Percentiles rank a stretch among this genome's conserved stretches.
Evolutionary conservation across 2,797 vertebrate species (phyloP).

Genomic region (Trematomus bernacchii): DNA sequence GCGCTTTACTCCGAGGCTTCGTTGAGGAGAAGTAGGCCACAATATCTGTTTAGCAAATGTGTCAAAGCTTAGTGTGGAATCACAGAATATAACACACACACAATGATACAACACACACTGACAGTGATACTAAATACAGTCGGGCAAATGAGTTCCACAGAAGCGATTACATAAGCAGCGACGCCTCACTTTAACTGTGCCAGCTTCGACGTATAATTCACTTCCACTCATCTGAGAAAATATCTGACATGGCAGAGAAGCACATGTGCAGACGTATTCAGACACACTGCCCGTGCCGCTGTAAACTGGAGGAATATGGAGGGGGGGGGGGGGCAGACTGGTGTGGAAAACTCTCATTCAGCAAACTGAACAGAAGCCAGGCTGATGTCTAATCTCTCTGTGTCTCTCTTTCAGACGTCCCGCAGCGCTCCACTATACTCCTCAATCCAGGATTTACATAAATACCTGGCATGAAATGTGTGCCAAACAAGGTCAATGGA

Average conservation of each 20-base stretch:
- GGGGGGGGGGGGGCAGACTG: constrained; percentile 24
- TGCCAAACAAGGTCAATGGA: constrained; percentile 41
- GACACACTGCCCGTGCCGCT: constrained; percentile 57
- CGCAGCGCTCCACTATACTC: constrained; percentile 36
- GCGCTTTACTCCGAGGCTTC: constrained; percentile 25
- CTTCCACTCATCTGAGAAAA: constrained; percentile 70
- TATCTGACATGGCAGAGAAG: constrained; percentile 68
- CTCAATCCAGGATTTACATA: constrained; percentile 67
- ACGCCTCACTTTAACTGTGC: constrained; percentile 70
- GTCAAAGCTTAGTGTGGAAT: constrained; percentile 45
- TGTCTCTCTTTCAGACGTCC: constrained; percentile 52
- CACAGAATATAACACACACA: constrained; percentile 34
- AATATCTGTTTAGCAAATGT: constrained; percentile 40
- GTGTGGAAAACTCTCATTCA: constrained; percentile 79
- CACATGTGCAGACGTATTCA: constrained; percentile 66
- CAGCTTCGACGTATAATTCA: constrained; percentile 82
- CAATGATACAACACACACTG: constrained; percentile 42
- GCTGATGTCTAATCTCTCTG: constrained; percentile 70
- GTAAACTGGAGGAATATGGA: constrained; percentile 63
- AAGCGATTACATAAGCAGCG: constrained; percentile 82
- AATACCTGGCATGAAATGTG: constrained; percentile 72
- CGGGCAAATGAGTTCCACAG: constrained; percentile 79
- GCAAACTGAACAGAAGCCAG: constrained; percentile 73
- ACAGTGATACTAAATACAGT: constrained; percentile 56
- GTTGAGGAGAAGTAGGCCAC: constrained; percentile 45